Percentiles rank a stretch among this genome's conserved stretches.
These are phyloP conservation scores for Microtus richardsoni DNA, from an alignment of 2,113 vertebrate genomes.

Conservation along the genomic window DNA sequence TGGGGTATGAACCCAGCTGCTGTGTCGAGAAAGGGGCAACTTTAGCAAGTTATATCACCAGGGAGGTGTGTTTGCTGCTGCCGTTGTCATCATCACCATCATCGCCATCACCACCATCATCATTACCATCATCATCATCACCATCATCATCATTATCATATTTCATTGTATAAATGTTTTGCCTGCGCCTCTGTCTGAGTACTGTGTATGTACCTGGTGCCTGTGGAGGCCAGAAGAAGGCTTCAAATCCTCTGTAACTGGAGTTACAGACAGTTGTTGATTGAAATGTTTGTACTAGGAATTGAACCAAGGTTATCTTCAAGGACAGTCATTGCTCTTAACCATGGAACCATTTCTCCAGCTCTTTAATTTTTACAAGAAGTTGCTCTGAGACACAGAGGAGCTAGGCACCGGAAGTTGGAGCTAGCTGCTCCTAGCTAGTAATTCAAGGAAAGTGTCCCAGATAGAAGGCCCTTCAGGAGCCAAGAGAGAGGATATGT, in stretches of 20 bases:
- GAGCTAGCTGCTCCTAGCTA: neutral
- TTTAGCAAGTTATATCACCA: neutral
- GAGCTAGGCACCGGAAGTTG: neutral
- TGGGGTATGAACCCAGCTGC: neutral
- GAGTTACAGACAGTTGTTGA: neutral
- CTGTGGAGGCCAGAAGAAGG: too few relatives aligned
- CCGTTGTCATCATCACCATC: neutral
- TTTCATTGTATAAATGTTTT: neutral
- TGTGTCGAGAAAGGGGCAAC: neutral
- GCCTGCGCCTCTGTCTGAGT: neutral
- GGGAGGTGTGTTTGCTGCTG: neutral
- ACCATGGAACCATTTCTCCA: neutral
- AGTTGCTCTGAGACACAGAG: neutral
- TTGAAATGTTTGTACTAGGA: neutral
- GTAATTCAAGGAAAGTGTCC: rapidly evolving
- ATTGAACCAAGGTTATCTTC: neutral
- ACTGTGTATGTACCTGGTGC: neutral
- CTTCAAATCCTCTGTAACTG: neutral
- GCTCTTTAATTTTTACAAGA: neutral
- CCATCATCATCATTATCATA: neutral
- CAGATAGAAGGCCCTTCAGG: neutral
- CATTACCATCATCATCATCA: rapidly evolving
- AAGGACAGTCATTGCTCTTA: neutral
- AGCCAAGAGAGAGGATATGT: neutral
- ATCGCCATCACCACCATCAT: rapidly evolving